Evolutionary conservation across 1,140 invertebrate species (phyloP).

Genomic region (Saccostrea cuccullata): DNA sequence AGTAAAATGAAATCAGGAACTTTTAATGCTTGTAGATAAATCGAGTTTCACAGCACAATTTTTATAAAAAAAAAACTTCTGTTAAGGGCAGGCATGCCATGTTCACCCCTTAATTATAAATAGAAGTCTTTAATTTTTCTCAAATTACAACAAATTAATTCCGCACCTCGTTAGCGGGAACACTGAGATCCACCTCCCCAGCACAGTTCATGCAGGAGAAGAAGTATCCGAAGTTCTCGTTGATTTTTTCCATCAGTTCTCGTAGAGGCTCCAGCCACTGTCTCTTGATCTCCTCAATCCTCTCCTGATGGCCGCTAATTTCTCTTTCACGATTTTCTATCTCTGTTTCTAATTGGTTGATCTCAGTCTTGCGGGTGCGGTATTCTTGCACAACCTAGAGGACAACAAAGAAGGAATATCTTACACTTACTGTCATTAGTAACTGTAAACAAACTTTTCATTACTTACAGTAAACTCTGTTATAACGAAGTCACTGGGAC

Average conservation of each 20-base stretch:
- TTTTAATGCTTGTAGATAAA: too few relatives aligned
- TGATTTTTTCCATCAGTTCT: slow-evolving; percentile 84
- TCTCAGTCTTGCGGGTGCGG: slow-evolving; percentile 80
- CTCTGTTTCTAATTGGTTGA: slow-evolving; percentile 79
- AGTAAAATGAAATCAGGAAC: neutral
- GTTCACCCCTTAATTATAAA: too few relatives aligned
- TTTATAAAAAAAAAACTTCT: too few relatives aligned
- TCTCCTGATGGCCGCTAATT: slow-evolving; percentile 80
- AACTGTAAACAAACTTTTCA: too few relatives aligned
- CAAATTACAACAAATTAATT: too few relatives aligned
- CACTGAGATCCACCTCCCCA: slow-evolving; percentile 87
- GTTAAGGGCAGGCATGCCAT: too few relatives aligned
- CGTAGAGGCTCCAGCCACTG: slow-evolving; percentile 85
- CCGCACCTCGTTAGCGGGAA: slow-evolving; percentile 78
- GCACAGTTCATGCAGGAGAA: slow-evolving; percentile 90
- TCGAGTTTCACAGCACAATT: too few relatives aligned
- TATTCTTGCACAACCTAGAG: slow-evolving; percentile 83
- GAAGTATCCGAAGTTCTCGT: slow-evolving; percentile 85
- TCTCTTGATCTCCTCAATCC: slow-evolving; percentile 77
- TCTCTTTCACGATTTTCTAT: slow-evolving; percentile 78
- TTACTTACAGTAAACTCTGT: too few relatives aligned
- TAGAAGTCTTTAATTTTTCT: too few relatives aligned
- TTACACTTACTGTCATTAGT: too few relatives aligned
- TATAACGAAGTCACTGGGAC: too few relatives aligned
- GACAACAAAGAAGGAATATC: too few relatives aligned